Base-by-base conservation (phyloP, 2,797 vertebrate species). In the Ficedula albicollis region DNA sequence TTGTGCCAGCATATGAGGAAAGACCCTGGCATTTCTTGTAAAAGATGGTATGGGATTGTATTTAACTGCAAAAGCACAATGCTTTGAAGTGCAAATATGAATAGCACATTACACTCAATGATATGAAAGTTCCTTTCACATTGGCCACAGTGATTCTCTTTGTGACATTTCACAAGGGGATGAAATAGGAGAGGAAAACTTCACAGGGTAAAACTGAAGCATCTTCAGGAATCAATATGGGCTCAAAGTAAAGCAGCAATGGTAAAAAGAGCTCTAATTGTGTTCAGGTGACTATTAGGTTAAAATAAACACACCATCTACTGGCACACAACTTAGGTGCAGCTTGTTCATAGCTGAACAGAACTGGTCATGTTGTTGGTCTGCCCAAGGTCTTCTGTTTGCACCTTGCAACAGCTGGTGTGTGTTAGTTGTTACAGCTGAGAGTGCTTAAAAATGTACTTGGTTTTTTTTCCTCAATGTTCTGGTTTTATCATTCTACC, bases 221-320 rank as follows among this genome's bases (percentile, higher is more conserved):
- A 6, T 21, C 12, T 67, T 88, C 83, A 76, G 67, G 25, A 48
- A 87, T 59, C 22, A 76, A 6, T 44, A 38, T 30, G 23, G 51
- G 52, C 63, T 82, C 43, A 69, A 62, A 91, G 46, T 60, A 66
- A 87, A 78, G 43, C 70, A 66, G 55, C 17, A n/a, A 16, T 15
- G 38, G 58, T 63, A 63, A 69, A 54, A 56, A 67, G 44, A 90
- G 38, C 44, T 70, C 21, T 66, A 44, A 15, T 41, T 77, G 8
- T 30, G 32, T 43, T 80, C 56, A 63, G 80, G 83, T 90, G 70
- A 84, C 51, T 81, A 72, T 73, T 67, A 78, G 80, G 89, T 94
- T 96, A 96, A 96, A 96, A 95, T 93, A 91, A 92, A 94, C 56
- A 84, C 79, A 91, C 73, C 77, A 49, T 89, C 82, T 92, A 70